Percentiles rank a stretch among this genome's conserved stretches.
Conservation (phyloP, 1,140 invertebrate species). For the Ganaspis sp. region DNA sequence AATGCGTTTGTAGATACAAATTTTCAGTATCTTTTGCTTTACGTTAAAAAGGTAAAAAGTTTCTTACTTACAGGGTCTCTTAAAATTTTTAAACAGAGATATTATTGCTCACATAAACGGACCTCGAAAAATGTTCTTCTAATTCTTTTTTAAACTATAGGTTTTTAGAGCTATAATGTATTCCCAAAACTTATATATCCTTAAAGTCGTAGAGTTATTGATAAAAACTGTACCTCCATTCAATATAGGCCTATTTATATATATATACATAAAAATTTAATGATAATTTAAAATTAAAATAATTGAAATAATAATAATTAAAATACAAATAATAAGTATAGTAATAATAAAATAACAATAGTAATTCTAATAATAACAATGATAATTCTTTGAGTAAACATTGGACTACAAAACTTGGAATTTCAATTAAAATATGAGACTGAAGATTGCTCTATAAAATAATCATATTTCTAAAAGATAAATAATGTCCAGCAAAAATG, state of each 20-base stretch:
- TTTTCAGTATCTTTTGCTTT: background rate
- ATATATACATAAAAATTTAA: background rate
- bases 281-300: too few relatives aligned
- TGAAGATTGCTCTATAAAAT: background rate
- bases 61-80: background rate
- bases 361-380: background rate
- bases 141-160: background rate
- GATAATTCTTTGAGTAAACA: background rate
- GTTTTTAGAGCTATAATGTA: background rate
- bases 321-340: too few relatives aligned
- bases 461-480: background rate
- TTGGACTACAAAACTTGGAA: background rate
- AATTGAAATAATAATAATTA: too few relatives aligned
- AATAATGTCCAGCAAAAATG: background rate
- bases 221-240: background rate
- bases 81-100: background rate
- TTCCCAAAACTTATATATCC: too few relatives aligned
- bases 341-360: too few relatives aligned
- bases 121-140: background rate
- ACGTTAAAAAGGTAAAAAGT: background rate
- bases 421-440: slow-evolving; percentile 6
- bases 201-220: background rate
- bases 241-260: background rate
- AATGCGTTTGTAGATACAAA: background rate
- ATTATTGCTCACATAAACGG: background rate